These are phyloP conservation scores for Montipora cactus DNA, from an alignment of 64 coral and sea anemone species.

Conservation along the genomic window DNA sequence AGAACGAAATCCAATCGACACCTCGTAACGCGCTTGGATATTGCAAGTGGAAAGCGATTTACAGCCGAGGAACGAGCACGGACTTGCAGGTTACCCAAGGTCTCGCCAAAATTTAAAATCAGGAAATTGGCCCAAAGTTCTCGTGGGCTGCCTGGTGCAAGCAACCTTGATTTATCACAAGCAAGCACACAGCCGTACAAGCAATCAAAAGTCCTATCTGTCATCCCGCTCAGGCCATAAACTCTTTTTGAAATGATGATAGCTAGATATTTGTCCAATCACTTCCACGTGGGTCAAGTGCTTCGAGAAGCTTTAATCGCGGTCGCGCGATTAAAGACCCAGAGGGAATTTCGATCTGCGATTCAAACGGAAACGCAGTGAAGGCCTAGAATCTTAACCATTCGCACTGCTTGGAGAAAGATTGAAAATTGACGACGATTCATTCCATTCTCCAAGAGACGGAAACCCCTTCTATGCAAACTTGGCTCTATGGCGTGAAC, in stretches of 20 bases:
- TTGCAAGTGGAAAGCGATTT: not conserved
- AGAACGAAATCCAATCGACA: slow-evolving; percentile 30
- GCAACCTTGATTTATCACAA: slow-evolving; percentile 19
- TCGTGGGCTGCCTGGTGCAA: slow-evolving; percentile 12
- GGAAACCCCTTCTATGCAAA: not conserved
- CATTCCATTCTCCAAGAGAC: not conserved
- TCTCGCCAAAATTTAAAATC: too few species aligned
- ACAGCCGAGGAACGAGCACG: too few species aligned
- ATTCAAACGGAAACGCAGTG: slow-evolving; percentile 19
- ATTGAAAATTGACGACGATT: not conserved
- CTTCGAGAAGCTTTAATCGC: slow-evolving; percentile 34
- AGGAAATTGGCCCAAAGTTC: not conserved
- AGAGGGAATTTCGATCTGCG: slow-evolving; percentile 48
- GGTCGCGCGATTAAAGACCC: not conserved
- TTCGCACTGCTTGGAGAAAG: not conserved
- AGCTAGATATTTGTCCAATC: not conserved
- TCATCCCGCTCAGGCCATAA: slow-evolving; percentile 19
- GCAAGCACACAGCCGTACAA: not conserved
- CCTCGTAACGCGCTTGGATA: not conserved
- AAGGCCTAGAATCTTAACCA: slow-evolving; percentile 16
- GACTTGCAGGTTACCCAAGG: too few species aligned
- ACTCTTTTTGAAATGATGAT: not conserved
- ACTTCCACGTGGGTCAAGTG: slow-evolving; percentile 32
- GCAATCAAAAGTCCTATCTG: slow-evolving; percentile 37
- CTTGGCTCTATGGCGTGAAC: slow-evolving; percentile 69